Evolutionary conservation across 2,113 vertebrate genomes (phyloP).

Genomic region (Hyperopisus bebe): DNA sequence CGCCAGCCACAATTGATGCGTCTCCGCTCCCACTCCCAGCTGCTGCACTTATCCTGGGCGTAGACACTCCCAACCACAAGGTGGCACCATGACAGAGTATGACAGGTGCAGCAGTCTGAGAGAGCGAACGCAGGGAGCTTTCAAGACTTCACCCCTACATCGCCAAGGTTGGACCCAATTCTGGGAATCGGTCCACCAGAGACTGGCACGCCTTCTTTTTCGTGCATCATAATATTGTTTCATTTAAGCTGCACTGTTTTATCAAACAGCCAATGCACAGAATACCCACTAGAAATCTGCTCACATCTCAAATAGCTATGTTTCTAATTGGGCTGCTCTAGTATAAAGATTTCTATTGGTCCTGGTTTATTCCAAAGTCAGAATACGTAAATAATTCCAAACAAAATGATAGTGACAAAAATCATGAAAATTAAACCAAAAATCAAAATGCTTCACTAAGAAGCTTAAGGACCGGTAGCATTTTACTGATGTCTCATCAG

Average conservation of each 20-base stretch:
- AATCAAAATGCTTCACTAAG: not conserved
- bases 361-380: not conserved
- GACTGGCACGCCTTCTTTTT: not conserved
- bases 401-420: not conserved
- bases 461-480: not conserved
- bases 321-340: not conserved
- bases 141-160: not conserved
- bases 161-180: not conserved
- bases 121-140: not conserved
- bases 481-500: not conserved
- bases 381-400: not conserved
- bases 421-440: not conserved
- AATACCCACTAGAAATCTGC: not conserved
- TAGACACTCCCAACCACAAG: not conserved
- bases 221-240: not conserved
- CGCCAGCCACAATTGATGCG: slow-evolving; percentile 6
- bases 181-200: not conserved
- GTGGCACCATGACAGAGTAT: not conserved
- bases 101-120: not conserved
- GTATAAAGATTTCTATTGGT: not conserved
- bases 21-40: not conserved
- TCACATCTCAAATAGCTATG: not conserved
- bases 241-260: not conserved
- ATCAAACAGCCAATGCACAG: not conserved
- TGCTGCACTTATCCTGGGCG: not conserved